These are phyloP conservation scores for Valencia hispanica DNA, from an alignment of 2,797 vertebrate genomes.

Conservation along the genomic window DNA sequence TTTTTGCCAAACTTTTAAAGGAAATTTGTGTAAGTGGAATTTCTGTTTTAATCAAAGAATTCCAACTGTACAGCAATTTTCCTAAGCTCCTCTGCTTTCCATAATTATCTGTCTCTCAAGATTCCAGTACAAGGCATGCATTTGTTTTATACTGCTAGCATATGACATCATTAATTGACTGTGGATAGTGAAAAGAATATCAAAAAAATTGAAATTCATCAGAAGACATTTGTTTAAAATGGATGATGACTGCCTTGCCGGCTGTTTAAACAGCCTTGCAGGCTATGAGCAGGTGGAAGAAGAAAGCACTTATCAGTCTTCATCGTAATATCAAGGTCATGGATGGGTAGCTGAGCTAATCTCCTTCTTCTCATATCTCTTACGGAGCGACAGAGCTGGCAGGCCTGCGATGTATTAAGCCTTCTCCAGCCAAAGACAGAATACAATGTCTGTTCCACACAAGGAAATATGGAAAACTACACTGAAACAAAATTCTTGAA, in stretches of 20 bases:
- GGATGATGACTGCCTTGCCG: constrained; percentile 61
- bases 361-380: constrained; percentile 77
- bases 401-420: constrained; percentile 67
- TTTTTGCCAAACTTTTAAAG: constrained; percentile 31
- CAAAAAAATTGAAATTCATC: constrained; percentile 54
- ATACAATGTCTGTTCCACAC: constrained; percentile 68
- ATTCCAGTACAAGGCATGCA: constrained; percentile 32
- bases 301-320: constrained; percentile 78
- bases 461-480: constrained; percentile 65
- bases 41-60: constrained; percentile 41
- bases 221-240: constrained; percentile 73
- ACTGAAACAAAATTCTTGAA: constrained; percentile 55
- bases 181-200: constrained; percentile 47
- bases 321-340: constrained; percentile 80
- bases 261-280: constrained; percentile 74
- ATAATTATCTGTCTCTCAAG: constrained; percentile 47
- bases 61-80: constrained; percentile 18
- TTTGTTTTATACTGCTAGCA: constrained; percentile 59
- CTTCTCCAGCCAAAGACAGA: constrained; percentile 70
- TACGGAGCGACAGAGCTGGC: constrained; percentile 68
- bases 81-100: constrained; percentile 22
- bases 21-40: constrained; percentile 30
- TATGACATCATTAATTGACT: constrained; percentile 71
- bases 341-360: constrained; percentile 79
- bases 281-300: constrained; percentile 75